Evolutionary conservation across 1,140 invertebrate species (phyloP).

Genomic region (Sarcophaga bullata): DNA sequence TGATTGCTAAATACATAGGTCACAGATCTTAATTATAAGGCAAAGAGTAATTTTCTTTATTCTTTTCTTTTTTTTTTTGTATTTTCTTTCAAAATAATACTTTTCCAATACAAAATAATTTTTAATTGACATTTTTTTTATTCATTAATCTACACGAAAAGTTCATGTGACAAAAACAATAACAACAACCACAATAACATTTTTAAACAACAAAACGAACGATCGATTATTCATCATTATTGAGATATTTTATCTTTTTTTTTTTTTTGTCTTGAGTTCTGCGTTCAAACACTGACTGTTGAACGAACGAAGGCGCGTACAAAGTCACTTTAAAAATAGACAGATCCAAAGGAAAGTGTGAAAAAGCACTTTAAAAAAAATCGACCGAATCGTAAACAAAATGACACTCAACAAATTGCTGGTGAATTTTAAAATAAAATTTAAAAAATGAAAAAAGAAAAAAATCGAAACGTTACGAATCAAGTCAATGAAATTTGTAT

Average conservation of each 20-base stretch:
- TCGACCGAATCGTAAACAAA: background rate
- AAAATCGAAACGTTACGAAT: background rate
- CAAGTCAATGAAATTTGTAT: background rate
- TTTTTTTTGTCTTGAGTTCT: too few species aligned
- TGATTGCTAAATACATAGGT: too few species aligned
- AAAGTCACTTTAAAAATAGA: constrained; percentile 14
- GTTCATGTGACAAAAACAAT: too few species aligned
- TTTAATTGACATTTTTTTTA: too few species aligned
- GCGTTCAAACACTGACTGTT: background rate
- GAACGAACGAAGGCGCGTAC: background rate
- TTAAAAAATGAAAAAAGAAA: background rate
- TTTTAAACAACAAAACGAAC: too few species aligned
- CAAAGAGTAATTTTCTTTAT: background rate
- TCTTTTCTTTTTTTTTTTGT: background rate
- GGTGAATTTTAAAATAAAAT: background rate
- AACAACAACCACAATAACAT: too few species aligned
- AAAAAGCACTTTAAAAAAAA: background rate
- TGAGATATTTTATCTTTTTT: too few species aligned
- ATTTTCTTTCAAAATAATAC: too few species aligned
- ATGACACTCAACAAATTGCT: constrained; percentile 6
- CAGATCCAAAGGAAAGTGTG: background rate
- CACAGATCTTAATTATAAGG: background rate
- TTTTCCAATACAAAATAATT: too few species aligned
- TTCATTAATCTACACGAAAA: too few species aligned
- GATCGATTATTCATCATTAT: too few species aligned